phyloP scores from a whole-genome alignment of 2,888 invertebrate genomes.

The Drosophila ustulata region DNA sequence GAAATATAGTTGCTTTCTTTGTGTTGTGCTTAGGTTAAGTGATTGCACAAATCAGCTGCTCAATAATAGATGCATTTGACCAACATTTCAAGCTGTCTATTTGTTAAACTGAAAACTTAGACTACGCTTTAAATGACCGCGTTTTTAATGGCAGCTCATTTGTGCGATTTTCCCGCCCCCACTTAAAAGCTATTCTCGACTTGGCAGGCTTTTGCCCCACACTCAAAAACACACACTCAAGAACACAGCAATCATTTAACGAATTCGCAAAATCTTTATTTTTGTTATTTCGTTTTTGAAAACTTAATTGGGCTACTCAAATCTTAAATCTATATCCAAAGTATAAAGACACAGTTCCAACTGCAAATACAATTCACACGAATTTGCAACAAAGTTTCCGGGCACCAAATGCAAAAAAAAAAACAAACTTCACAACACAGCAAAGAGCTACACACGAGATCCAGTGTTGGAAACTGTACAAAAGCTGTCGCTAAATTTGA shows the following conservation, averaged over 20 bases:
- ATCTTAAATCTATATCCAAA: conserved; percentile 11
- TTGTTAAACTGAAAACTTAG: not conserved
- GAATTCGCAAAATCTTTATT: conserved; percentile 46
- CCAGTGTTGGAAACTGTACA: conserved; percentile 64
- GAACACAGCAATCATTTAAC: conserved; percentile 58
- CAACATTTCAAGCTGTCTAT: conserved; percentile 30
- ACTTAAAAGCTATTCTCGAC: conserved; percentile 85
- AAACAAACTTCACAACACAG: conserved; percentile 33
- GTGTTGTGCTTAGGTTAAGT: conserved; percentile 80
- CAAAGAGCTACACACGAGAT: conserved; percentile 34
- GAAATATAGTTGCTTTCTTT: conserved; percentile 27
- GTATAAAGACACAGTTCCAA: conserved; percentile 64
- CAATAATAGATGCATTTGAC: conserved; percentile 4
- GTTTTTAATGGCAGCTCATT: conserved; percentile 65
- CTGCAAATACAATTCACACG: conserved; percentile 63
- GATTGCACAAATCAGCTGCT: conserved; percentile 81
- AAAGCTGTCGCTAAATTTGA: conserved; percentile 55
- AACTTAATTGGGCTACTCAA: conserved; percentile 46
- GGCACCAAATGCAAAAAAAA: conserved; percentile 64
- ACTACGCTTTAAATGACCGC: conserved; percentile 28
- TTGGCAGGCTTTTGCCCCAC: conserved; percentile 85
- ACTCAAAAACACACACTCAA: conserved; percentile 40
- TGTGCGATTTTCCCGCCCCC: conserved; percentile 82
- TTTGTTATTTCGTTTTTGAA: conserved; percentile 32
- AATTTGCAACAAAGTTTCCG: conserved; percentile 59